Conservation (phyloP, 2,888 invertebrate genomes). For the Cyclophora punctaria region DNA sequence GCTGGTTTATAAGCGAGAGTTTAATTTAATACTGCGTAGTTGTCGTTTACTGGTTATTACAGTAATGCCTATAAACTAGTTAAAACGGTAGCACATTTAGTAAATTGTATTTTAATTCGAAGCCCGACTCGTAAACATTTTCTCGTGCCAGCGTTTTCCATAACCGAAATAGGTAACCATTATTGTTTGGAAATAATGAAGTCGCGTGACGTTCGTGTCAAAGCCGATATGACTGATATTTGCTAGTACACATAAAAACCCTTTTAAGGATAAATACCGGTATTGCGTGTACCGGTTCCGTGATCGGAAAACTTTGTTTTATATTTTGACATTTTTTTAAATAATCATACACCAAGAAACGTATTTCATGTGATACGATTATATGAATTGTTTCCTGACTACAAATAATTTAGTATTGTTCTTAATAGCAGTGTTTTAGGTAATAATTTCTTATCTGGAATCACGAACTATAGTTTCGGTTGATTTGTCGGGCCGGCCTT, state of each 20-base stretch:
- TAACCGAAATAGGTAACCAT: slow-evolving; percentile 5
- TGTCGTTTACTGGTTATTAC: no score
- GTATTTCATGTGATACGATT: no score
- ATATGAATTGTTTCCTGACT: no score
- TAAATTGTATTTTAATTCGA: no score
- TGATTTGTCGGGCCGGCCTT: no score
- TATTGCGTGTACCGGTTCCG: slow-evolving; percentile 19
- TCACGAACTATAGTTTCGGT: no score
- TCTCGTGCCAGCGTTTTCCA: slow-evolving; percentile 1
- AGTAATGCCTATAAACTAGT: not conserved
- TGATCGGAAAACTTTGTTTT: slow-evolving; percentile 18
- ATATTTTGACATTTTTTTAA: slow-evolving; percentile 11
- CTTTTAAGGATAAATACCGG: slow-evolving; percentile 22
- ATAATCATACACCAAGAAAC: slow-evolving; percentile 2
- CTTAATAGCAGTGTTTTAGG: no score
- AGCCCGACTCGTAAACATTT: not conserved
- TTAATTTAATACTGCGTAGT: no score
- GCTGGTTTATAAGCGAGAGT: no score
- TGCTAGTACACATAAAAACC: slow-evolving; percentile 21
- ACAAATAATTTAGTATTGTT: no score
- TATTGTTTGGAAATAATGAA: slow-evolving; percentile 15
- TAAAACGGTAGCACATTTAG: no score
- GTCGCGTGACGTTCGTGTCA: slow-evolving; percentile 22
- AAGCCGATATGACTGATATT: slow-evolving; percentile 20
- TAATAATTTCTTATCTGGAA: no score